A percentile compares a stretch with the other conserved stretches of the same genome.
Evolutionary conservation across 2,888 invertebrate species (phyloP).

Genomic region (Eristalis tenax): DNA sequence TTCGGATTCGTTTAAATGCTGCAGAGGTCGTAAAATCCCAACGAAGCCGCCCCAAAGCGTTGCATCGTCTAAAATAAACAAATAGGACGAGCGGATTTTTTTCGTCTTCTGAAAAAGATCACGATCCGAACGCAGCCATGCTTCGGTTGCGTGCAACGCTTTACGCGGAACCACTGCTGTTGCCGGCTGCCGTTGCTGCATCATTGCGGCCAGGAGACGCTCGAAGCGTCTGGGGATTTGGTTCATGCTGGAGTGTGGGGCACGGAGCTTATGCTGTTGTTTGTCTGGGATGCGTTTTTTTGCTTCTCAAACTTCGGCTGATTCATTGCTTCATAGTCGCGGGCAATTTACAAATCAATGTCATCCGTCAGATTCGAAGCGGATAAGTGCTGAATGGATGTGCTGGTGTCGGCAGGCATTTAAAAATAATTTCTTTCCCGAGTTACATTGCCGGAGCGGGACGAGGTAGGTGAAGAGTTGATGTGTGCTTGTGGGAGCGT

Average conservation of each 20-base stretch:
- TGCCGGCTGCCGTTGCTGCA: not conserved
- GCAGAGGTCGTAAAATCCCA: constrained; percentile 12
- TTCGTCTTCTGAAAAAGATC: constrained; percentile 17
- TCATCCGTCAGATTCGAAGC: constrained; percentile 45
- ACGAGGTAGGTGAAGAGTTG: not conserved
- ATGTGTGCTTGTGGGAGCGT: not conserved
- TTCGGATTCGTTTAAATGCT: constrained; percentile 12
- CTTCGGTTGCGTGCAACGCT: constrained; percentile 1
- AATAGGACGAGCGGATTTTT: constrained; percentile 34
- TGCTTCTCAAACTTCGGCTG: constrained; percentile 33
- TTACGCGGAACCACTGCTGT: not conserved
- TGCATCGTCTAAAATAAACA: constrained; percentile 50
- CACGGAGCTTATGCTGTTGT: constrained; percentile 41
- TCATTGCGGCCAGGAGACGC: not conserved
- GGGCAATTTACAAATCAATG: constrained; percentile 65
- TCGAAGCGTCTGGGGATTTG: too few relatives aligned
- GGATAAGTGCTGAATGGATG: constrained; percentile 51
- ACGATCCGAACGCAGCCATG: constrained; percentile 36
- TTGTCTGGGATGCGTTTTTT: constrained; percentile 25
- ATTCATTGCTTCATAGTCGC: constrained; percentile 52
- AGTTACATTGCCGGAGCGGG: constrained; percentile 14
- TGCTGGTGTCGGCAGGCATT: constrained; percentile 31
- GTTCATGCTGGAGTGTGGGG: constrained; percentile 20
- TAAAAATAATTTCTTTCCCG: constrained; percentile 37
- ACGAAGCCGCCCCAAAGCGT: constrained; percentile 13